Evolutionary conservation across 2,113 vertebrate species (phyloP), one percentile per base, ranked within the genome.

Genomic region (Muntiacus reevesi): DNA sequence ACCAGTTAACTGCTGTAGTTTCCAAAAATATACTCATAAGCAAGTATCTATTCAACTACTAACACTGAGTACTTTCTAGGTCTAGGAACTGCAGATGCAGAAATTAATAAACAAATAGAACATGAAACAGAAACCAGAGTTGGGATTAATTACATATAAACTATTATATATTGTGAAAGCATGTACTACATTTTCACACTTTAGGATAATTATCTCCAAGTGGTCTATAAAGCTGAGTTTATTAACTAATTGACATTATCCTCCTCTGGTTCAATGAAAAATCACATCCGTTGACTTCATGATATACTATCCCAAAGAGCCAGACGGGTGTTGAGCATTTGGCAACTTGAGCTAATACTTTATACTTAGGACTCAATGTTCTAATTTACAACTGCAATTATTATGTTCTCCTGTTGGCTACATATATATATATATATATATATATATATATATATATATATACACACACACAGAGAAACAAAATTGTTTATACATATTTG

Each of bases 21-120:
- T 97, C 40, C 7, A 40, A 97, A 95, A 92, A 21, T 36, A 45
- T 94, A 40, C 60, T 94, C 85, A 67, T 55, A 60, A 93, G 47
- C 14, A 88, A 17, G 10, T 27, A 81, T n/a, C 79, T 14, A 81
- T 6, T 43, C 21, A 86, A 94, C 8, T 28, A 84, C 10, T 60
- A 83, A 88, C 23, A 67, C 7, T 40, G 27, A 87, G 19, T 57
- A 10, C 1, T 96, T 93, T 88, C 86, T 90, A 36, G 54, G 9
- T 87, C 79, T 25, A 74, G 36, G 15, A 89, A 92, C 8, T 91
- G 6, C 52, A 84, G 50, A 92, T 64, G 10, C 36, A 95, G 25
- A 87, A 62, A 86, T 28, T 50, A 91, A 93, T 78, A 89, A 91
- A 40, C 5, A 52, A 88, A 76, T 71, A 74, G 28, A 92, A 59